Conservation (phyloP, 2,888 invertebrate genomes). For the Agapostemon virescens region DNA sequence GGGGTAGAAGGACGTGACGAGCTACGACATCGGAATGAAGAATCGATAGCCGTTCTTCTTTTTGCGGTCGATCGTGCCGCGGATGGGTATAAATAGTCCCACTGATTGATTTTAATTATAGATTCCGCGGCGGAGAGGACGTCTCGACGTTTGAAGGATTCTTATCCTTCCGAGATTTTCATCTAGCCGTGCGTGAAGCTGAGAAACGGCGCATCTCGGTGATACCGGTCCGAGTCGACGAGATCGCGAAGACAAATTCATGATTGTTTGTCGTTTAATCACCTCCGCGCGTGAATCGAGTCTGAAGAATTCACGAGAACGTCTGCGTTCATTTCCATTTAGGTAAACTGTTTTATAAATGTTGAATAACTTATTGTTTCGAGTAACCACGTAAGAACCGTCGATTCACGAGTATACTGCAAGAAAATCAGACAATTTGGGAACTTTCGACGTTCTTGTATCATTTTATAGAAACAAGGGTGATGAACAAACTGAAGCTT, state of each 20-base stretch:
- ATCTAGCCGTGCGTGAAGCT: conserved; percentile 8
- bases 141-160: conserved; percentile 9
- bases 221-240: neutral
- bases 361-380: neutral
- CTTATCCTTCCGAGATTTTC: conserved; percentile 20
- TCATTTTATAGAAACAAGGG: neutral
- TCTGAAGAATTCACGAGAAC: neutral
- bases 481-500: neutral
- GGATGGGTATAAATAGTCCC: conserved; percentile 45
- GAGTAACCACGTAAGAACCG: neutral
- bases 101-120: conserved; percentile 51
- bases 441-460: neutral
- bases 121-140: conserved; percentile 12
- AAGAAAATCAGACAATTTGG: no score
- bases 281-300: neutral
- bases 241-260: neutral
- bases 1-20: conserved; percentile 31
- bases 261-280: neutral
- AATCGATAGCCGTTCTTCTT: conserved; percentile 45
- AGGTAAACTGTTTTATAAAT: no score
- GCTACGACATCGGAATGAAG: conserved; percentile 47
- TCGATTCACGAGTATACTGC: neutral
- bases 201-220: neutral
- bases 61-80: neutral
- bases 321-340: neutral